These are phyloP conservation scores for Dasyornis broadbenti DNA, from an alignment of 2,113 vertebrate genomes.

Conservation along the genomic window DNA sequence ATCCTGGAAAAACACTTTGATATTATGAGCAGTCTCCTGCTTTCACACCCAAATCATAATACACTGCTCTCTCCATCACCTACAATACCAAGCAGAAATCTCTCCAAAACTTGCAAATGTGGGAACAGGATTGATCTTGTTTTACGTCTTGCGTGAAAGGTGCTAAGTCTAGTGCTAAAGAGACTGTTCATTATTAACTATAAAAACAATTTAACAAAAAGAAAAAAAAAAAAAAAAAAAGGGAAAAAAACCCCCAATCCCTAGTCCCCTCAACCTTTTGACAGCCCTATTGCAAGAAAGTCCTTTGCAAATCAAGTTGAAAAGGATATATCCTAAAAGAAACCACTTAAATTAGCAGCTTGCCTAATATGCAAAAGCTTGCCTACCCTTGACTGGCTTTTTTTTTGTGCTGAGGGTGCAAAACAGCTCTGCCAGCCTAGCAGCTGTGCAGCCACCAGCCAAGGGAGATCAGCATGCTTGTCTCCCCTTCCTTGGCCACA, in stretches of 20 bases:
- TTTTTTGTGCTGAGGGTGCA: not conserved
- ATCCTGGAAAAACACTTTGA: not conserved
- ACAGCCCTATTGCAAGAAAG: not conserved
- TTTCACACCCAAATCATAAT: not conserved
- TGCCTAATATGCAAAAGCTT: not conserved
- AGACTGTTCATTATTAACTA: not conserved
- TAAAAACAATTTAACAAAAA: not conserved
- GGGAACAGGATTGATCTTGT: not conserved
- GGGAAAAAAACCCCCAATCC: not conserved
- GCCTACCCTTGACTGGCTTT: not conserved
- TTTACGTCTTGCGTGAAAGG: not conserved
- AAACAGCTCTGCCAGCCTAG: not conserved
- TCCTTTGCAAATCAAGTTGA: not conserved
- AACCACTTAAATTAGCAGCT: constrained; percentile 20
- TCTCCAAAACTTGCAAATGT: not conserved
- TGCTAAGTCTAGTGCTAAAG: not conserved
- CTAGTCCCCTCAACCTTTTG: not conserved
- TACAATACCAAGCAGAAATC: not conserved
- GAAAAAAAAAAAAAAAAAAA: not conserved
- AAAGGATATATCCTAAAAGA: not conserved
- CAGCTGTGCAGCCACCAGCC: not conserved
- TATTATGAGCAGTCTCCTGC: not conserved
- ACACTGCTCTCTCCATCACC: not conserved
- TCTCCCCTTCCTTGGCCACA: not conserved
- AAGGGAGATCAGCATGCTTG: not conserved